Evolutionary conservation across 2,888 invertebrate genomes (phyloP), one percentile per base, ranked within the genome.

Genomic region (Notodonta ziczac): DNA sequence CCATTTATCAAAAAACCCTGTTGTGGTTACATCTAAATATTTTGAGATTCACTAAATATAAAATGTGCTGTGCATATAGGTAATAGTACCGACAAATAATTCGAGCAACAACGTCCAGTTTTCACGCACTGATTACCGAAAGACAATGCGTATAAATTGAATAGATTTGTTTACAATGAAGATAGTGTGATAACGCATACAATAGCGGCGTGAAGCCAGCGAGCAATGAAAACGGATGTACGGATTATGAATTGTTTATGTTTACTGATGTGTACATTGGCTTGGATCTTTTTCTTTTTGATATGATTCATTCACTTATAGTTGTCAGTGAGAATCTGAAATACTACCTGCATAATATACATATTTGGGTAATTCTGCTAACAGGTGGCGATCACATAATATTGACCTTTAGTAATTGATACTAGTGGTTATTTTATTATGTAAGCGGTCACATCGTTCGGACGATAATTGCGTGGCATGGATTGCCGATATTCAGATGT

Each of bases 121-220:
- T 63, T 71, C 62, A 74, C 69, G 64, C 60, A 35, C 76, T 76
- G 77, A 71, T 74, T 70, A 56, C 7, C 24, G 16, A 14, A 35
- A 57, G 56, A 65, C 70, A 72, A 74, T 61, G 59, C 3, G 51
- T 60, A 66, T 60, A 73, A 76, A 76, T 76, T 74, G 67, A 77
- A 76, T 73, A 77, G 68, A 67, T 60, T 59, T 40, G 53, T 55
- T 55, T 51, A 71, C 69, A 76, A 74, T 67, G 56, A 48, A 69
- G 76, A 75, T 70, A 56, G 50, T 39, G 60, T 52, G n/a, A 62
- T 53, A 72, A 56, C 58, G 44, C 44, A 44, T 50, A 60, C 61
- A 50, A 62, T 62, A 35, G 61, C 9, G 60, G 13, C 53, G 60
- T 52, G 12, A 12, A 66, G 56, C 13, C 61, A 67, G 66, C 63